A percentile compares a stretch with the other conserved stretches of the same genome.
phyloP scores from a whole-genome alignment of 2,888 invertebrate species.

The Eupeodes latifasciatus region DNA sequence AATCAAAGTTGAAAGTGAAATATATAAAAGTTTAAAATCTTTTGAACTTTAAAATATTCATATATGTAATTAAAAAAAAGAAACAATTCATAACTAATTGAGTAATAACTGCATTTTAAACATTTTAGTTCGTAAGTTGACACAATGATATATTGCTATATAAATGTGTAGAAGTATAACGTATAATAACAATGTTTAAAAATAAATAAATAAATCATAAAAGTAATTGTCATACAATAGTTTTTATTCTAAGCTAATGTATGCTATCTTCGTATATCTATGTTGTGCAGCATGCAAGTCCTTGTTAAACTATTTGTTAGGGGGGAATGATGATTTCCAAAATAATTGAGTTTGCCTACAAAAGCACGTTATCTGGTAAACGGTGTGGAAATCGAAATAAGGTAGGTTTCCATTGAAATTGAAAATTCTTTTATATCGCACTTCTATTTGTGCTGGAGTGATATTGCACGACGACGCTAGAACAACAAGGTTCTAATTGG shows the following conservation, averaged over 20 bases:
- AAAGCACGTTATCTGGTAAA: too few relatives aligned
- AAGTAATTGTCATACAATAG: slow-evolving; percentile 23
- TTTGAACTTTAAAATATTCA: background rate
- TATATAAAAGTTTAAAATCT: slow-evolving; percentile 20
- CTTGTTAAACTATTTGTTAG: too few relatives aligned
- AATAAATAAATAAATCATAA: slow-evolving; percentile 62
- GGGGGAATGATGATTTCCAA: too few relatives aligned
- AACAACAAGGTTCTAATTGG: too few relatives aligned
- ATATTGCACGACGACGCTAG: too few relatives aligned
- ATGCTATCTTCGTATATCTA: too few relatives aligned
- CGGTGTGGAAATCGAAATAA: too few relatives aligned
- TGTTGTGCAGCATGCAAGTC: too few relatives aligned
- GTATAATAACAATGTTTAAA: slow-evolving; percentile 71
- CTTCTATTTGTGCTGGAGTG: too few relatives aligned
- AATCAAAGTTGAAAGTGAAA: slow-evolving; percentile 14
- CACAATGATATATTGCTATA: slow-evolving; percentile 66
- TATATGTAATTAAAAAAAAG: slow-evolving; percentile 24
- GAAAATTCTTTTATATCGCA: too few relatives aligned
- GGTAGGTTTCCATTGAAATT: too few relatives aligned
- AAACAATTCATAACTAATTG: slow-evolving; percentile 30
- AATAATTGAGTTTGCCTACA: too few relatives aligned
- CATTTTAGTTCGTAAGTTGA: slow-evolving; percentile 65
- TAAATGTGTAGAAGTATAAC: slow-evolving; percentile 71
- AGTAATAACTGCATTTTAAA: slow-evolving; percentile 62
- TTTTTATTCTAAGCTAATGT: background rate